Evolutionary conservation across 2,888 invertebrate species (phyloP), one percentile per base, ranked within the genome.

Genomic region (Sarcophaga variegata): DNA sequence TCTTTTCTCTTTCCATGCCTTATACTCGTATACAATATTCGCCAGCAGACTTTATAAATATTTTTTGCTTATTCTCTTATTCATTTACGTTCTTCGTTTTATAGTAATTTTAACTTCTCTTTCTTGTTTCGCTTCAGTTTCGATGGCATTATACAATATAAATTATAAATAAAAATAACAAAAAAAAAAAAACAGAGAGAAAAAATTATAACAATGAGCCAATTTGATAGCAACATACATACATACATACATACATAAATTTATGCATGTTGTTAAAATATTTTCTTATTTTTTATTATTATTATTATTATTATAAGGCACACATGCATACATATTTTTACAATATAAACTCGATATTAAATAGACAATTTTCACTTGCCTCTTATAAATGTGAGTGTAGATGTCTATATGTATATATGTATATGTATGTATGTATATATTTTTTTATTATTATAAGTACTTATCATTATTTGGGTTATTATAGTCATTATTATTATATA

Each of bases 391-490:
- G 37, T 37, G 37, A 37, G 2, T 6, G 37, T 6, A 37, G 37
- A 37, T 37, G 37, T 37, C 4, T 14, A 20, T 25, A 45, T 47
- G 11, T 75, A 37, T 66, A 17, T 45, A 25, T 25, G 10, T 62
- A 3, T 78, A 45, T 70, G 37, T 70, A 22, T 37, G 14, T 0
- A 25, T 14, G 22, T 45, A n/a, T 63, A 45, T 8, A 47, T 10
- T 82, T 59, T 74, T 45, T 78, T 82, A 64, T 72, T 66, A 77
- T 81, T 77, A 75, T 87, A 87, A 87, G 87, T 82, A 81, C 70
- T 82, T 84, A 82, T 81, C 81, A 84, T 79, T 84, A 87, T 87
- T 84, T 87, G 79, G 87, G 87, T 87, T 87, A 87, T 84, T 87
- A 84, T 79, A 82, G 79, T 67, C 81, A 79, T 87, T 81, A 84